Conservation (phyloP, 1,140 invertebrate species). For the Oryctes rhinoceros region DNA sequence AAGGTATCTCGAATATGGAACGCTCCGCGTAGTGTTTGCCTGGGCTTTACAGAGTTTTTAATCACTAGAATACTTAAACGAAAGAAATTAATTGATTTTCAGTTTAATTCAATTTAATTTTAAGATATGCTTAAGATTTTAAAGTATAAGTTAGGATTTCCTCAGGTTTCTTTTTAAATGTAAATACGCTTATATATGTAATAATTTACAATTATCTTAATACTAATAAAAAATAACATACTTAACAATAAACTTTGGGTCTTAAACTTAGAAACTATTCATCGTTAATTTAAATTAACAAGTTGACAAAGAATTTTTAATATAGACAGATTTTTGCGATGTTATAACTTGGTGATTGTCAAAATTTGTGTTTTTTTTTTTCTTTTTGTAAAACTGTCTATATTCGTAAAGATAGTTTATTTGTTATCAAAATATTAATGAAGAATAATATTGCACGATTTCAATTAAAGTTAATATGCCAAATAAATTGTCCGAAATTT, state of each 20-base stretch:
- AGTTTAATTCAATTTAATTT: slow-evolving; percentile 3
- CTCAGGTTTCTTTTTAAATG: slow-evolving; percentile 4
- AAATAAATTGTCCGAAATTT: slow-evolving; percentile 43
- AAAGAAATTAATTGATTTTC: slow-evolving; percentile 12
- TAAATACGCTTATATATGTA: not conserved
- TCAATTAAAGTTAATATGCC: not conserved
- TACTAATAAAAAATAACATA: slow-evolving; percentile 26
- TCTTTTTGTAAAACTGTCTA: slow-evolving; percentile 33
- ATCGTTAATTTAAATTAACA: slow-evolving; percentile 14
- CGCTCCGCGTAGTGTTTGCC: too few relatives aligned
- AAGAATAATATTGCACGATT: slow-evolving; percentile 51
- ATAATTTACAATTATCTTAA: slow-evolving; percentile 27
- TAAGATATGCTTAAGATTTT: slow-evolving; percentile 20
- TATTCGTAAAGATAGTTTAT: not conserved
- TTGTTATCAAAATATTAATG: slow-evolving; percentile 45
- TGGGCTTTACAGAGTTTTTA: slow-evolving; percentile 45
- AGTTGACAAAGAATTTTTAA: not conserved
- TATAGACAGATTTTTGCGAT: not conserved
- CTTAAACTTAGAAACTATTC: slow-evolving; percentile 31
- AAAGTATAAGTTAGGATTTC: slow-evolving; percentile 15
- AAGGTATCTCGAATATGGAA: slow-evolving; percentile 24
- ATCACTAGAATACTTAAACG: too few relatives aligned
- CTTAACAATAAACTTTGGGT: slow-evolving; percentile 33
- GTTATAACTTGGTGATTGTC: slow-evolving; percentile 19
- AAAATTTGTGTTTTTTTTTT: not conserved